These are phyloP conservation scores for Eubasilissa regina DNA, from an alignment of 1,140 invertebrate species.

Conservation along the genomic window DNA sequence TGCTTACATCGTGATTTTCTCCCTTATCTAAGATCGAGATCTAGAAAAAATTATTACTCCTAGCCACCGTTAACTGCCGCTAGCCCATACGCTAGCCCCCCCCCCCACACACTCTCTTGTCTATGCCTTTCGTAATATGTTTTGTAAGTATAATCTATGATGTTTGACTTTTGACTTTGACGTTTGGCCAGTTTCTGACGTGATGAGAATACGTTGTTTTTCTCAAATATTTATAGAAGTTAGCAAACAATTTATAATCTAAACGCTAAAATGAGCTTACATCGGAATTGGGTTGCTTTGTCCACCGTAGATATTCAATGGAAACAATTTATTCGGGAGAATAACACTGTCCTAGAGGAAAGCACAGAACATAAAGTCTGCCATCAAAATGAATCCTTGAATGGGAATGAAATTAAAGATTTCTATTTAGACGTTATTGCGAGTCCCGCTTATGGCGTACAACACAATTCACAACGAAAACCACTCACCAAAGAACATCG, in stretches of 20 bases:
- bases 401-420: constrained; percentile 49
- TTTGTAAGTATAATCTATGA: neutral
- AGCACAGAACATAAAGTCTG: constrained; percentile 20
- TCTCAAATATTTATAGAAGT: neutral
- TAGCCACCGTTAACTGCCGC: no score
- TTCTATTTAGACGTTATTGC: constrained; percentile 53
- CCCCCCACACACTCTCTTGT: no score
- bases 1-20: no score
- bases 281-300: constrained; percentile 56
- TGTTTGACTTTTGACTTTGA: neutral
- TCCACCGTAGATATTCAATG: constrained; percentile 52
- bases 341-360: neutral
- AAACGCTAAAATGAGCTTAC: constrained; percentile 40
- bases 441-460: neutral
- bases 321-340: constrained; percentile 52
- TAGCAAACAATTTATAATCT: neutral
- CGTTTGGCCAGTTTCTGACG: neutral
- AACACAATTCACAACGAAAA: neutral
- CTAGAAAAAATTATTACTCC: no score
- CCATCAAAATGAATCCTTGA: neutral
- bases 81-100: no score
- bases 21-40: no score
- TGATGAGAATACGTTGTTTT: neutral
- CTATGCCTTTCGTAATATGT: no score
- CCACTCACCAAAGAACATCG: neutral